A percentile compares a stretch with the other conserved stretches of the same genome.
Conservation (phyloP, 2,113 vertebrate species). For the Glaucomys volans region DNA sequence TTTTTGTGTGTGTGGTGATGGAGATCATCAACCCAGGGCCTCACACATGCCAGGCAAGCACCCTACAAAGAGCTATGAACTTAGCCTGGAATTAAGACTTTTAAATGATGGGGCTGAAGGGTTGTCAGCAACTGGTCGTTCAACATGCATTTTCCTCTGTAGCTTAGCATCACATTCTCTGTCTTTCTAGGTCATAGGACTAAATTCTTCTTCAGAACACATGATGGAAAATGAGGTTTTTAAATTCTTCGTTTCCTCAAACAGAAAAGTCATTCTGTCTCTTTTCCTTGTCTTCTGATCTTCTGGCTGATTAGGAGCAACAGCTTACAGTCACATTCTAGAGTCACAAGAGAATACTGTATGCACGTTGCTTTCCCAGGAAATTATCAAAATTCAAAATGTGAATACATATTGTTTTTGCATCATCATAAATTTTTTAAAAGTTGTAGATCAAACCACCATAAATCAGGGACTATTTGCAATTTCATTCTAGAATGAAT, state of each 20-base stretch:
- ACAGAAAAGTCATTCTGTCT: background rate
- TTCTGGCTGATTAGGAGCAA: accelerated
- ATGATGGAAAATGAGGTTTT: background rate
- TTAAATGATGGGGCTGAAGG: background rate
- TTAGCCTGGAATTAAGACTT: background rate
- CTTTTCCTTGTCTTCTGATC: background rate
- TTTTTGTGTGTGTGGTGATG: too few species aligned
- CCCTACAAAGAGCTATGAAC: too few species aligned
- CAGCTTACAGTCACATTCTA: background rate
- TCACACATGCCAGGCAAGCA: too few species aligned
- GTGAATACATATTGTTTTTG: background rate
- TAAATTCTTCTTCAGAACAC: background rate
- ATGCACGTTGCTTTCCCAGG: background rate
- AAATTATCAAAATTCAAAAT: background rate
- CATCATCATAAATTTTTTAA: background rate
- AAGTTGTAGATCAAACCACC: background rate
- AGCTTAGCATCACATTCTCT: background rate
- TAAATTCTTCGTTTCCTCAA: background rate
- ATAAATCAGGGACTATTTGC: background rate
- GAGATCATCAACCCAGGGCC: too few species aligned
- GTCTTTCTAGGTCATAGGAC: background rate
- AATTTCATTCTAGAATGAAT: background rate
- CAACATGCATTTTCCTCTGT: background rate
- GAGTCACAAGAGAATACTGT: background rate
- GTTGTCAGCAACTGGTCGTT: too few species aligned